Conservation (phyloP, 2,888 invertebrate species). For the Aleiodes leptofemur region DNA sequence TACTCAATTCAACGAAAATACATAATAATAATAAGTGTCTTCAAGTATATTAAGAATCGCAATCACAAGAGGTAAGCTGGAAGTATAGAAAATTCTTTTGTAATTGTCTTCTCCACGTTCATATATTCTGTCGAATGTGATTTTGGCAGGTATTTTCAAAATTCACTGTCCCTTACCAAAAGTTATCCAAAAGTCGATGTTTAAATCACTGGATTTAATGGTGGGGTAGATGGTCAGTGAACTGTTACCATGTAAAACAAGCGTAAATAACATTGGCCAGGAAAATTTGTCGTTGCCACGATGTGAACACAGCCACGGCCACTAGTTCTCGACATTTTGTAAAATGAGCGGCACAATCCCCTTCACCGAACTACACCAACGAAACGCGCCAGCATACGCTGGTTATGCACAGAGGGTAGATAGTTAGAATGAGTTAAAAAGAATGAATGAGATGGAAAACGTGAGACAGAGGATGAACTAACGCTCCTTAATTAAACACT, state of each 20-base stretch:
- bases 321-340: constrained; percentile 38
- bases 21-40: no score
- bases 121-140: neutral
- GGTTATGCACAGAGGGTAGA: constrained; percentile 8
- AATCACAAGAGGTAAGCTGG: no score
- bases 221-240: constrained; percentile 18
- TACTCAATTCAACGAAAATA: no score
- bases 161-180: neutral
- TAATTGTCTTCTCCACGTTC: neutral
- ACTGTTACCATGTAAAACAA: constrained; percentile 17
- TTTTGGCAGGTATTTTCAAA: neutral
- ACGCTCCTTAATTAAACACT: constrained; percentile 73
- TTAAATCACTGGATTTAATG: constrained; percentile 45
- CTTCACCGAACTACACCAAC: constrained; percentile 32
- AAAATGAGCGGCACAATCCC: constrained; percentile 17
- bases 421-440: neutral
- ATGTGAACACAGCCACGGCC: constrained; percentile 48
- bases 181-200: constrained; percentile 42
- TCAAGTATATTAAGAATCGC: no score
- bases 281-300: constrained; percentile 50
- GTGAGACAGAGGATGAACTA: constrained; percentile 61
- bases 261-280: constrained; percentile 46
- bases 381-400: constrained; percentile 32
- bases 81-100: neutral
- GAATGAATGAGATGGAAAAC: neutral